phyloP scores from a whole-genome alignment of 2,888 invertebrate species.

The Parthenolecanium corni region DNA sequence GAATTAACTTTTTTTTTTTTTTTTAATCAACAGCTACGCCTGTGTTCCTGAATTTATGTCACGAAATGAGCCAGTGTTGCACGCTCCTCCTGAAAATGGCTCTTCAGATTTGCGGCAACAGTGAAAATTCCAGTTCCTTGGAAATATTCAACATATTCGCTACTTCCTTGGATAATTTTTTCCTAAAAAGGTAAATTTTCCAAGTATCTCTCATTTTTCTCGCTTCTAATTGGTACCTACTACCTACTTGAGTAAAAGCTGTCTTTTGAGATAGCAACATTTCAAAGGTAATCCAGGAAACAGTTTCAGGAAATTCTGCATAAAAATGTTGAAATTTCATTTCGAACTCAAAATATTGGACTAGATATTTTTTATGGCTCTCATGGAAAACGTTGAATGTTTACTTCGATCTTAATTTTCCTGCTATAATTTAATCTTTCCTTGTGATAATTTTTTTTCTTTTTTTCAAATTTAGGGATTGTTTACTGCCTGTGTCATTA shows the following conservation, averaged over 20 bases:
- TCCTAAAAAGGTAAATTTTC: conserved; percentile 26
- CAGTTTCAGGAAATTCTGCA: not conserved
- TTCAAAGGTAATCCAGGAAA: too few relatives aligned
- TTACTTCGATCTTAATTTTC: not conserved
- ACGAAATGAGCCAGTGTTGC: conserved; percentile 31
- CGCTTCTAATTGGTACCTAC: not conserved
- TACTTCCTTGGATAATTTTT: conserved; percentile 25
- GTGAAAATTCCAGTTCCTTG: conserved; percentile 8
- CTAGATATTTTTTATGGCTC: too few relatives aligned
- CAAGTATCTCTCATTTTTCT: not conserved
- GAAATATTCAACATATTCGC: conserved; percentile 16
- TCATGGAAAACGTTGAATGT: too few relatives aligned
- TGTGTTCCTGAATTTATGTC: conserved; percentile 30
- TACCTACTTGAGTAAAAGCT: not conserved
- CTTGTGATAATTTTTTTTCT: not conserved
- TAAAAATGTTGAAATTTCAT: too few relatives aligned
- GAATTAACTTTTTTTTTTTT: not conserved
- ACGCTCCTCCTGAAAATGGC: conserved; percentile 30
- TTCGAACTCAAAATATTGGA: too few relatives aligned
- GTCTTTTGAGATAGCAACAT: too few relatives aligned
- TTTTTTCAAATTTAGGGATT: conserved; percentile 22
- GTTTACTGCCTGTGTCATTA: conserved; percentile 29
- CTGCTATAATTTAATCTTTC: not conserved
- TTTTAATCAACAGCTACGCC: conserved; percentile 25
- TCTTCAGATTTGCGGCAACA: conserved; percentile 2